Evolutionary conservation across 2,797 vertebrate species (phyloP), one percentile per base, ranked within the genome.

Genomic region (Ambastaia sidthimunki): DNA sequence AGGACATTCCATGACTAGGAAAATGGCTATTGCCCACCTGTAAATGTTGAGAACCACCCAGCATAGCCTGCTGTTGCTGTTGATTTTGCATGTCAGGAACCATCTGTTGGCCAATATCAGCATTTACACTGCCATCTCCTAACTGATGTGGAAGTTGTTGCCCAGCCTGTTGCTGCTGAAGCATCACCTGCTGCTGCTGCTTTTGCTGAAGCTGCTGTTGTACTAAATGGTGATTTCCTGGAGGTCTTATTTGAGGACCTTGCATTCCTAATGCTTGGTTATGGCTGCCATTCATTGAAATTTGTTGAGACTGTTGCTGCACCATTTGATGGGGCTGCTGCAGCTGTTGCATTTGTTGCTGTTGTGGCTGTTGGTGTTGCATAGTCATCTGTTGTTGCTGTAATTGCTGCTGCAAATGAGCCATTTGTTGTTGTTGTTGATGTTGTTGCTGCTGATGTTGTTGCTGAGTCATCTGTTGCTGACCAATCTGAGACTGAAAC

Each of bases 11-110:
- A 68, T 98, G 97, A 80, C 95, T 94, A 74, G 95, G 88, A 92
- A 98, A 99, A 88, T 98, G 97, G 68, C 96, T 96, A 89, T 97
- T 97, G 90, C 97, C 96, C 87, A 96, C 94, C 89, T 97, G 97
- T 92, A 99, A 94, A 60, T 98, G 97, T 81, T 96, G 96, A 80
- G 96, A 90, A 4, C 88, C 91, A 19, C 87, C 91, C 84, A 97
- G 95, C 94, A 98, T 96, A 85, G 93, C 95, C 83, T 93, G 94
- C 87, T 94, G 94, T 74, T 86, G 92, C 72, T 94, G 93, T 86
- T 97, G 97, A 85, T 94, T 94, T 87, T 95, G 95, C 90, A 98
- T 95, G 60, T 99, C 98, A 67, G 97, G 94, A 82, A 98, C 93
- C 94, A 98, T 97, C 85, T 97, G 96, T 82, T 97, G 91, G 70